Evolutionary conservation across 2,888 invertebrate species (phyloP).

Genomic region (Sminthurides aquaticus): DNA sequence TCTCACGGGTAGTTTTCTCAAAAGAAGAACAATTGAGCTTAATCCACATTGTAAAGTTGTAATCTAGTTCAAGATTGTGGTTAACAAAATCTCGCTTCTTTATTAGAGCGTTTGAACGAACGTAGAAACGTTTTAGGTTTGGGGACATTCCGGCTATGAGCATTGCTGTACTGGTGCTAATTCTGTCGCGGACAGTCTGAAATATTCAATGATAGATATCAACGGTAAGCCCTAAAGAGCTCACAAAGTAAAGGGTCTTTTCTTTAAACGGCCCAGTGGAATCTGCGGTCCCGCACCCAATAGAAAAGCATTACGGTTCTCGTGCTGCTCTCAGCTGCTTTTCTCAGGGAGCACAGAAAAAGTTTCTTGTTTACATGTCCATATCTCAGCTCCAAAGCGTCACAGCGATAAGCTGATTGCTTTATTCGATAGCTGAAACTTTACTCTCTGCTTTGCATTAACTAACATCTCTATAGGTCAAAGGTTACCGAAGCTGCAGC

Average conservation of each 20-base stretch:
- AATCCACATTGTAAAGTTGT: constrained; percentile 61
- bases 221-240: no score
- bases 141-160: constrained; percentile 60
- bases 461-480: no score
- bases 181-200: constrained; percentile 64
- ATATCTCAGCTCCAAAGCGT: no score
- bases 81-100: constrained; percentile 54
- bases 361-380: no score
- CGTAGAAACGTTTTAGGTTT: constrained; percentile 56
- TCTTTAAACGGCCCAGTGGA: no score
- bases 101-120: constrained; percentile 65
- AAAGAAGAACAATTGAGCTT: constrained; percentile 57
- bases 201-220: constrained; percentile 3
- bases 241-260: no score
- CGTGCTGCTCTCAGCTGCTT: no score
- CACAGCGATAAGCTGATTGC: no score
- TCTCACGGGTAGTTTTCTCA: constrained; percentile 59
- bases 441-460: no score
- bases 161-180: constrained; percentile 69
- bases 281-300: no score
- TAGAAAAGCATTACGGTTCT: not conserved
- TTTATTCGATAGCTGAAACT: not conserved
- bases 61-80: constrained; percentile 54
- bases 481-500: no score
- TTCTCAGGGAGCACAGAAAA: no score